phyloP scores from a whole-genome alignment of 2,888 invertebrate genomes.

The Macrosoma leucophasiata region DNA sequence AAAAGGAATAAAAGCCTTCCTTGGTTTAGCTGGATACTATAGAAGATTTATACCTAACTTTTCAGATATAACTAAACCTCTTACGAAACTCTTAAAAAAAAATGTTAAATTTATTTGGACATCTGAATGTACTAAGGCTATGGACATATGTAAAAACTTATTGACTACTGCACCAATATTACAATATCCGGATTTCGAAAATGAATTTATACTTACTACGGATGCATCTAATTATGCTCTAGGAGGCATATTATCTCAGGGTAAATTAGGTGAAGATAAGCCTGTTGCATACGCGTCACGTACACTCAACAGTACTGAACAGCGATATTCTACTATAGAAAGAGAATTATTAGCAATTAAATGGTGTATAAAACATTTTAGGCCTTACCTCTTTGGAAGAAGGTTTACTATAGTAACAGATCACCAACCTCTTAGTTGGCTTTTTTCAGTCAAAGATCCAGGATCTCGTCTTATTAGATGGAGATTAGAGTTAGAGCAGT shows the following conservation, averaged over 20 bases:
- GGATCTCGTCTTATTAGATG: no score
- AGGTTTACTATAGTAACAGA: no score
- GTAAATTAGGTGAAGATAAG: no score
- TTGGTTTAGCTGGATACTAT: neutral
- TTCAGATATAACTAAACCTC: slow-evolving; percentile 1
- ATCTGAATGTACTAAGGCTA: neutral
- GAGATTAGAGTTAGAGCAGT: no score
- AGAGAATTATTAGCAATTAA: no score
- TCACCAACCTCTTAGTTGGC: no score
- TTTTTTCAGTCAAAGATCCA: no score
- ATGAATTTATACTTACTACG: slow-evolving; percentile 8
- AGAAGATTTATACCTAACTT: slow-evolving; percentile 2
- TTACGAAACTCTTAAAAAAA: slow-evolving; percentile 1
- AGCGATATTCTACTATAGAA: no score
- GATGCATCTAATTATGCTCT: slow-evolving; percentile 13
- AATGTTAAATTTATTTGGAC: neutral
- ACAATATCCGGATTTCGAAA: slow-evolving; percentile 2
- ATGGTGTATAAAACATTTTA: no score
- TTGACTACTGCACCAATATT: slow-evolving; percentile 1
- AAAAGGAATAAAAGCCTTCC: slow-evolving; percentile 1
- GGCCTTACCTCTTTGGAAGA: no score
- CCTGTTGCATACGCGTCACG: no score
- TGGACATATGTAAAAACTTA: neutral
- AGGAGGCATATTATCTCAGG: slow-evolving; percentile 13
- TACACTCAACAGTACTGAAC: no score